These are phyloP conservation scores for Aethes cnicana DNA, from an alignment of 2,888 invertebrate species.

Conservation along the genomic window DNA sequence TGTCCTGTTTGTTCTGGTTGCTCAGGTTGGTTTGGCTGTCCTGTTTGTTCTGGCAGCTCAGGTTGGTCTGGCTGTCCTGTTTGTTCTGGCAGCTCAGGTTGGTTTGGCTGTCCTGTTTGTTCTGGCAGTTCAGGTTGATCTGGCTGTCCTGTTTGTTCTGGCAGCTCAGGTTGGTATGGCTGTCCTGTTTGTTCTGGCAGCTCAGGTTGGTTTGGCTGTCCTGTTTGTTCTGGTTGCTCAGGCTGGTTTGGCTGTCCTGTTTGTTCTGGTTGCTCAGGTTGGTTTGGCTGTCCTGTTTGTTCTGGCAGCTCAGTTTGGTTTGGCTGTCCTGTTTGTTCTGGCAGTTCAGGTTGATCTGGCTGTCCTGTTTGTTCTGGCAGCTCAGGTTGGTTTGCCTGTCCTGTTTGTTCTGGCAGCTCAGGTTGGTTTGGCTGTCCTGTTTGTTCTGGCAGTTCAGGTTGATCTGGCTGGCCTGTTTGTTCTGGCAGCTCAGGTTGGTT, in stretches of 20 bases:
- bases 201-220: not conserved
- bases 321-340: not conserved
- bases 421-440: too few relatives aligned
- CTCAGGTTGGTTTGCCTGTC: not conserved
- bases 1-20: not conserved
- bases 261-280: not conserved
- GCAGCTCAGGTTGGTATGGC: not conserved
- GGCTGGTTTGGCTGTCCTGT: not conserved
- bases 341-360: too few relatives aligned
- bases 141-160: constrained; percentile 2
- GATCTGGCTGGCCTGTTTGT: not conserved
- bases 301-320: not conserved
- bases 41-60: not conserved
- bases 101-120: too few relatives aligned
- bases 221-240: not conserved
- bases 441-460: too few relatives aligned
- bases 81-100: not conserved
- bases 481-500: not conserved
- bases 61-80: not conserved
- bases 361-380: not conserved
- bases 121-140: too few relatives aligned
- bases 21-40: too few relatives aligned
- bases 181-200: not conserved
- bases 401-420: not conserved
- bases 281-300: not conserved